These are phyloP conservation scores for Augiades crinisus DNA, from an alignment of 2,888 invertebrate species.

Conservation along the genomic window DNA sequence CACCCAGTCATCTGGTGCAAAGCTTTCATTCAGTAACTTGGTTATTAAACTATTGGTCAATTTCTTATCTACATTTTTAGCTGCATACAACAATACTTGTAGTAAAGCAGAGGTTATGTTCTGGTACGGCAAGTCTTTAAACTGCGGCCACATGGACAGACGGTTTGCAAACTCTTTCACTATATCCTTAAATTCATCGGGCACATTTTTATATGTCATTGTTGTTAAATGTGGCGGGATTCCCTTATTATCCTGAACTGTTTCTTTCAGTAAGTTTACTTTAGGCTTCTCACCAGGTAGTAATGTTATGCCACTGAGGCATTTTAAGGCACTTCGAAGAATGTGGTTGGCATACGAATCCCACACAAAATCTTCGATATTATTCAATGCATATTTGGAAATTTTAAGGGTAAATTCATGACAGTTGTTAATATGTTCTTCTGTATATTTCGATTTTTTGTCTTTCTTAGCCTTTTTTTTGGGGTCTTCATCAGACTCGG, in stretches of 20 bases:
- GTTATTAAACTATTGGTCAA: constrained; percentile 77
- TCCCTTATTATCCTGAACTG: constrained; percentile 48
- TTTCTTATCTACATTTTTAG: constrained; percentile 82
- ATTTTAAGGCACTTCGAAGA: constrained; percentile 86
- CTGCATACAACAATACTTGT: constrained; percentile 83
- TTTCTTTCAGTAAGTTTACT: constrained; percentile 59
- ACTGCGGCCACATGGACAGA: constrained; percentile 88
- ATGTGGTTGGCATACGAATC: constrained; percentile 90
- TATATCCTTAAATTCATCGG: constrained; percentile 82
- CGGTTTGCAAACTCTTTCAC: constrained; percentile 84
- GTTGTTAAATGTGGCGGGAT: constrained; percentile 62
- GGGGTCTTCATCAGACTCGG: constrained; percentile 43
- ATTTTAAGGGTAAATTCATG: constrained; percentile 85
- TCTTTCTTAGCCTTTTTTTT: constrained; percentile 53
- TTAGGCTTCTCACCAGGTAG: constrained; percentile 70
- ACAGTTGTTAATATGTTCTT: constrained; percentile 79
- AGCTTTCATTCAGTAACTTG: constrained; percentile 84
- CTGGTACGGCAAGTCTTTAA: constrained; percentile 85
- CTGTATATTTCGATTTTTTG: constrained; percentile 50
- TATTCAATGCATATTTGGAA: constrained; percentile 89
- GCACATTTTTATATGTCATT: constrained; percentile 72
- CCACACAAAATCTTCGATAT: constrained; percentile 91
- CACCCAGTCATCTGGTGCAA: constrained; percentile 72
- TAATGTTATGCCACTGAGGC: constrained; percentile 84
- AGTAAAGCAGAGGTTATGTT: constrained; percentile 87